Conservation (phyloP, 2,797 vertebrate genomes). For the Semotilus atromaculatus region DNA sequence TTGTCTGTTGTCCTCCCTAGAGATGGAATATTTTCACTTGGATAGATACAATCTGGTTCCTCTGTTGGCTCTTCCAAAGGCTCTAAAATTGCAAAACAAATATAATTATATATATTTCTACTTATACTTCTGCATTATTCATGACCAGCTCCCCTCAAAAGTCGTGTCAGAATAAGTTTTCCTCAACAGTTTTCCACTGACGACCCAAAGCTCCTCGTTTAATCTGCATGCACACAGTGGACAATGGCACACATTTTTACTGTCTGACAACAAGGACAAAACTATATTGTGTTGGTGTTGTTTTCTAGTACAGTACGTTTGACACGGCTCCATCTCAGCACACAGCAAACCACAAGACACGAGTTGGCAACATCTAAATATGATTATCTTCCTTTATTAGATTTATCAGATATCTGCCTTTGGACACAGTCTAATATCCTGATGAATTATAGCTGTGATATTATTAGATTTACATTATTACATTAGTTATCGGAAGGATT, state of each 20-base stretch:
- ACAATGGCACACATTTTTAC: not conserved
- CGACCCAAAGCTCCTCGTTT: not conserved
- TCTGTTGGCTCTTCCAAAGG: constrained; percentile 52
- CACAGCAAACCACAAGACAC: not conserved
- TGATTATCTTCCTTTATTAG: constrained; percentile 6
- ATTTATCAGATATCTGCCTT: not conserved
- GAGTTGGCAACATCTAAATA: not conserved
- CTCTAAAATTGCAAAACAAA: constrained; percentile 51
- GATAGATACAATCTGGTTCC: constrained; percentile 13
- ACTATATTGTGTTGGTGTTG: not conserved
- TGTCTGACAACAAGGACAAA: not conserved
- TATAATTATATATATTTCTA: constrained; percentile 1
- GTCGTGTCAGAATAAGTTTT: constrained; percentile 7
- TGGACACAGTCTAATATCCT: not conserved
- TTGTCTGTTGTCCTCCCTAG: constrained; percentile 59
- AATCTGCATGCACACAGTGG: not conserved
- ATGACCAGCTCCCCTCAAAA: not conserved
- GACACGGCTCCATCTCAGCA: not conserved
- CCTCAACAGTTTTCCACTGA: not conserved
- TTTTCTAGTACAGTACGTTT: not conserved
- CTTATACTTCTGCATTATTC: not conserved
- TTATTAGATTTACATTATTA: not conserved
- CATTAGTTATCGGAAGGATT: not conserved
- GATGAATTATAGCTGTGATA: not conserved
- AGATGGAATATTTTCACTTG: constrained; percentile 11